Conservation (phyloP, 2,797 vertebrate species). For the Tokudaia tokunoshimensis region DNA sequence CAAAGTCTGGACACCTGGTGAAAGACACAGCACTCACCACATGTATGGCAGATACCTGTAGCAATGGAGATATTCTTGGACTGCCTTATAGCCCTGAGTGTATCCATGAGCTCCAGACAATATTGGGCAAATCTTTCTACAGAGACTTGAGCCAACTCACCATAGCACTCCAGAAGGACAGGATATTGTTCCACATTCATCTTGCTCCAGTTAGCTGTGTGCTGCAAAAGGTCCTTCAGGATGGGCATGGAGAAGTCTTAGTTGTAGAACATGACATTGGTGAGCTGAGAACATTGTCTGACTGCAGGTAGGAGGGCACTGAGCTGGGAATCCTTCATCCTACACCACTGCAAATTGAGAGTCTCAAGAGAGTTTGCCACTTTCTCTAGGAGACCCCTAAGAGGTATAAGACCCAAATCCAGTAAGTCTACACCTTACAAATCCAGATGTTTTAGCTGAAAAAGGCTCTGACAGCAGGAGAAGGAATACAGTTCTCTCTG, state of each 20-base stretch:
- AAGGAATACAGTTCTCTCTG: neutral
- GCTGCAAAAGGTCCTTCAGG: neutral
- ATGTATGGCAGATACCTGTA: fast-evolving
- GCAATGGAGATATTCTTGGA: too few relatives aligned
- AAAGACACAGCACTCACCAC: neutral
- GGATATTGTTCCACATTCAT: neutral
- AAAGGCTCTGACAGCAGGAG: neutral
- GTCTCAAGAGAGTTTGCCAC: neutral
- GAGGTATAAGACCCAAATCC: neutral
- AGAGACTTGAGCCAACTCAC: fast-evolving
- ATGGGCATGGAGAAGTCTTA: too few relatives aligned
- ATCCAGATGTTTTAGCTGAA: neutral
- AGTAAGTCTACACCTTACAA: fast-evolving
- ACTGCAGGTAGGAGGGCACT: too few relatives aligned
- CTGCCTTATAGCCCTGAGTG: neutral
- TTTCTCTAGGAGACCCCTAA: neutral
- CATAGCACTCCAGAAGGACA: neutral
- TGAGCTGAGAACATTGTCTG: too few relatives aligned
- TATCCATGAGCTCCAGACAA: neutral
- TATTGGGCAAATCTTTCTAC: neutral
- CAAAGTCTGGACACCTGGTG: neutral
- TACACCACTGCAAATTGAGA: neutral
- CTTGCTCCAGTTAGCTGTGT: neutral
- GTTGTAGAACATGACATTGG: too few relatives aligned
- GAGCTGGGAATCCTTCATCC: neutral